Conservation (phyloP, 2,888 invertebrate genomes). For the Protophormia terraenovae region DNA sequence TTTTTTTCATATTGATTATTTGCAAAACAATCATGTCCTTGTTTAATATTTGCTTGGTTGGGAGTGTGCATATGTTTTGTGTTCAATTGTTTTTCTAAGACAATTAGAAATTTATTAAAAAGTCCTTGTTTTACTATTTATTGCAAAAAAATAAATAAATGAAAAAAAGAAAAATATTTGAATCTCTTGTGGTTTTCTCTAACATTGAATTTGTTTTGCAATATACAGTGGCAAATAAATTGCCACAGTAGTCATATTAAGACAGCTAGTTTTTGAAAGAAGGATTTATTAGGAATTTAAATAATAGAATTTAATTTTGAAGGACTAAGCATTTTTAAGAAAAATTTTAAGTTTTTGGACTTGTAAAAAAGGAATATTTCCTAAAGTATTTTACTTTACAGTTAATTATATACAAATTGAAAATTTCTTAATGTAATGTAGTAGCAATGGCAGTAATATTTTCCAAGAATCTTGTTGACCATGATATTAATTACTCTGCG, state of each 20-base stretch:
- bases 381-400: too few relatives aligned
- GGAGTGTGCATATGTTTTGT: background rate
- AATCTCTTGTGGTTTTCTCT: constrained; percentile 42
- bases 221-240: constrained; percentile 7
- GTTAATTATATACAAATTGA: too few relatives aligned
- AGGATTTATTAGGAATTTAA: background rate
- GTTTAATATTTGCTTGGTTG: background rate
- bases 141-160: background rate
- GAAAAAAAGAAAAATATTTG: background rate
- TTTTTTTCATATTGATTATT: constrained; percentile 41
- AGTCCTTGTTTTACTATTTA: constrained; percentile 5
- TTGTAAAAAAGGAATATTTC: too few relatives aligned
- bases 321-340: background rate
- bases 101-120: constrained; percentile 55
- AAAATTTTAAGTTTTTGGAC: background rate
- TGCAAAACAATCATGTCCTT: constrained; percentile 52
- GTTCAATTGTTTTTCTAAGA: background rate
- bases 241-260: background rate
- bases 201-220: background rate
- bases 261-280: constrained; percentile 4
- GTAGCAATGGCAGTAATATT: too few relatives aligned
- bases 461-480: too few relatives aligned
- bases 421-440: too few relatives aligned
- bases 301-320: background rate
- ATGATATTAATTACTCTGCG: too few relatives aligned